Conservation (phyloP, 2,888 invertebrate genomes). For the Agrotis puta region DNA sequence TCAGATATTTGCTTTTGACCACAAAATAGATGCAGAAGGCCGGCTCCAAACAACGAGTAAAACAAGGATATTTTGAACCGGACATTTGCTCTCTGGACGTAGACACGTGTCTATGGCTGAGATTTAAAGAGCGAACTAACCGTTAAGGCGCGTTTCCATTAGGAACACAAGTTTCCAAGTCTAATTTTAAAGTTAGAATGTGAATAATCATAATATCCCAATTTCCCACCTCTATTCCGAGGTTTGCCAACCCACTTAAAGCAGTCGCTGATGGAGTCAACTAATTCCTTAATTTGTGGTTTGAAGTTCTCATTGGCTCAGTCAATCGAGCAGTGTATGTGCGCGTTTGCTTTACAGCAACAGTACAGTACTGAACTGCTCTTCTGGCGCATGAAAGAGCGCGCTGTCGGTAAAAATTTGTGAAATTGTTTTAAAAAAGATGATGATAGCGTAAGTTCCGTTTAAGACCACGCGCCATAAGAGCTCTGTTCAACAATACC, state of each 20-base stretch:
- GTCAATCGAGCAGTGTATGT: neutral
- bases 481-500: neutral
- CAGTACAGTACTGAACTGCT: neutral
- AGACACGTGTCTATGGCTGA: neutral
- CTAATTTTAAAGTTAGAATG: too few species aligned
- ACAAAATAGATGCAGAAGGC: neutral
- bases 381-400: neutral
- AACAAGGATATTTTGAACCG: neutral
- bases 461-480: neutral
- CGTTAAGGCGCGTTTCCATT: too few species aligned
- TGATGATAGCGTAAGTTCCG: neutral
- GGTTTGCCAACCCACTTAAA: too few species aligned
- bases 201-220: too few species aligned
- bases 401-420: neutral
- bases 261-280: too few species aligned
- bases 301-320: neutral
- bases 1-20: neutral
- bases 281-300: too few species aligned
- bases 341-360: slow-evolving; percentile 1
- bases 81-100: neutral
- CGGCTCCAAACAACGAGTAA: neutral
- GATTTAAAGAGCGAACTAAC: too few species aligned
- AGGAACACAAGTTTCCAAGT: too few species aligned
- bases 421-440: neutral
- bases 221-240: too few species aligned